Evolutionary conservation across 2,888 invertebrate species (phyloP).

Genomic region (Orthonychiurus folsomi): DNA sequence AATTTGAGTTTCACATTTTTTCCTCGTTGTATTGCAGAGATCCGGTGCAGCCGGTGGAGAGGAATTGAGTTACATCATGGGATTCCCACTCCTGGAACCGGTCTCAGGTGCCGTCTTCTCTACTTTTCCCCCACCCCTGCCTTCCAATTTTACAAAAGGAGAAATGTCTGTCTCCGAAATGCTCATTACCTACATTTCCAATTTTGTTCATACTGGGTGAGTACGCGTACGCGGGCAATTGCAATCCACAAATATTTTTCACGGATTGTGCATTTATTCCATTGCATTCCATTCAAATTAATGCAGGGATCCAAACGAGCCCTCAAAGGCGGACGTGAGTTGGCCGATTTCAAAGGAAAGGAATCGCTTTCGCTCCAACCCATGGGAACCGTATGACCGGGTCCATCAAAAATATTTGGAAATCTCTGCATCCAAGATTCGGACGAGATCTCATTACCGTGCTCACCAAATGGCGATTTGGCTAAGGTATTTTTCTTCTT

Average conservation of each 20-base stretch:
- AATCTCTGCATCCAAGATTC: conserved; percentile 48
- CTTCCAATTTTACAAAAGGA: conserved; percentile 62
- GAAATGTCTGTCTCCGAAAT: conserved; percentile 67
- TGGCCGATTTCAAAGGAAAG: conserved; percentile 72
- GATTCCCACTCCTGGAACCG: conserved; percentile 58
- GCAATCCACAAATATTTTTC: no score
- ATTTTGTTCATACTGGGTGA: conserved; percentile 41
- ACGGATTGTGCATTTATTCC: no score
- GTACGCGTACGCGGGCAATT: no score
- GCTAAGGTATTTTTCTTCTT: conserved; percentile 49
- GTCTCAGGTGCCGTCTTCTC: conserved; percentile 29
- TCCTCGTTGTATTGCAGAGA: conserved; percentile 49
- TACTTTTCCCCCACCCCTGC: conserved; percentile 53
- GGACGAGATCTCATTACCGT: conserved; percentile 61
- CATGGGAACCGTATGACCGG: conserved; percentile 87
- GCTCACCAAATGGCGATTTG: conserved; percentile 85
- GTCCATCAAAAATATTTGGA: conserved; percentile 87
- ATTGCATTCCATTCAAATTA: no score
- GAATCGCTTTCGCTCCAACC: conserved; percentile 70
- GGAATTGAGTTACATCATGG: conserved; percentile 65
- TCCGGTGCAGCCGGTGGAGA: conserved; percentile 68
- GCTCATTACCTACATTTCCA: conserved; percentile 63
- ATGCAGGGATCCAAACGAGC: conserved; percentile 76
- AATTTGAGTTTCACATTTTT: no score
- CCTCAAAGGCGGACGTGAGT: conserved; percentile 55